Base-by-base conservation (phyloP, 2,888 invertebrate genomes). In the Pristionchus arcanus region DNA sequence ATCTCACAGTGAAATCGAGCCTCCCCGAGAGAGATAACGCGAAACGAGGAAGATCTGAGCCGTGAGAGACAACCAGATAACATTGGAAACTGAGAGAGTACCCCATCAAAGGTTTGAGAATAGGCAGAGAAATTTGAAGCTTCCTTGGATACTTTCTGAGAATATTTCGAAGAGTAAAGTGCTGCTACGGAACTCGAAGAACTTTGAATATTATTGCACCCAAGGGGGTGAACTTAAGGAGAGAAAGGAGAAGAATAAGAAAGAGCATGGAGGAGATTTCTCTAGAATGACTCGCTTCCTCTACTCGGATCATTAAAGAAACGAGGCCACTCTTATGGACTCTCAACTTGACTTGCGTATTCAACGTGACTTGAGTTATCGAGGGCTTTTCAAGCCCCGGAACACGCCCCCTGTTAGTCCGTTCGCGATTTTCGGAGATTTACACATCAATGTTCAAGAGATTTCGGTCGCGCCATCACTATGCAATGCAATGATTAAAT, bases 311-410 rank as follows among this genome's bases (percentile, higher is more conserved):
- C 74, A 74, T 74, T 74, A 74, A 28, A 31, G 74, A 74, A 74
- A 74, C 37, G 74, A 74, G 74, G 34, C 74, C 74, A 74, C 74
- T 74, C 66, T 59, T 74, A 37, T 34, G 74, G n/a, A 74, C 74
- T 74, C 37, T 74, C 37, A 28, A 59, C 59, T 19, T 59, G 59
- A 59, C 19, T 25, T 59, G 59, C 16, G 59, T 59, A 1, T 21
- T 59, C 21, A 49, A 59, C 59, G 59, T 59, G 59, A 59, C 19
- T 25, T 21, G 21, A 59, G 59, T 59, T 59, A 59, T 59, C 21
- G 59, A 16, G 5, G 21, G 21, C 55, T 55, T 55, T 55, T 55
- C 5, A 59, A 59, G 59, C 59, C 19, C 59, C 59, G 25, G 59
- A 59, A 21, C 21, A 25, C 59, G 21, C 59, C 59, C 59, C 59